Conservation (phyloP, 92 coral and sea anemone genomes). For the Parazoanthus darwini region DNA sequence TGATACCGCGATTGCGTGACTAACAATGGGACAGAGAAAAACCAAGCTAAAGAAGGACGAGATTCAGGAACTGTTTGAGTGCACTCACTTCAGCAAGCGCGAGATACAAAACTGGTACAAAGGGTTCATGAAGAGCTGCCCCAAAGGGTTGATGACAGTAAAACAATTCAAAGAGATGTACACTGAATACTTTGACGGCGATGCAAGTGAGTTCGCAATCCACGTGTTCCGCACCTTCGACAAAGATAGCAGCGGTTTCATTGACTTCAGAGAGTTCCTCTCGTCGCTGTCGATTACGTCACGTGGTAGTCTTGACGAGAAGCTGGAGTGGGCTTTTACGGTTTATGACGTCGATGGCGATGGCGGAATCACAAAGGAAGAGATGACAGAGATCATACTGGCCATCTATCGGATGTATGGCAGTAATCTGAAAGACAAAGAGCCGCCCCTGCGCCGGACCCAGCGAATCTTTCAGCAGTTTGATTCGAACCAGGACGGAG, state of each 20-base stretch:
- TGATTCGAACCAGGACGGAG: slow-evolving; percentile 81
- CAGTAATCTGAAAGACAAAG: slow-evolving; percentile 54
- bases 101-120: slow-evolving; percentile 96
- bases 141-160: slow-evolving; percentile 69
- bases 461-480: slow-evolving; percentile 80
- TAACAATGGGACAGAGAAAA: slow-evolving; percentile 79
- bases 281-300: slow-evolving; percentile 87
- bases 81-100: slow-evolving; percentile 74
- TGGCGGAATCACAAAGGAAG: slow-evolving; percentile 78
- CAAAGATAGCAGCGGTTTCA: slow-evolving; percentile 78
- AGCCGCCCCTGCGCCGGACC: slow-evolving; percentile 80
- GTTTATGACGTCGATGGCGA: slow-evolving; percentile 94
- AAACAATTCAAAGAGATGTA: slow-evolving; percentile 87
- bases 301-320: slow-evolving; percentile 90
- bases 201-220: slow-evolving; percentile 81
- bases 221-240: slow-evolving; percentile 97
- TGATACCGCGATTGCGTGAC: slow-evolving; percentile 6
- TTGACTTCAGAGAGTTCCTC: slow-evolving; percentile 95
- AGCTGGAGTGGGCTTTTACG: slow-evolving; percentile 93
- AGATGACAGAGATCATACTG: slow-evolving; percentile 82
- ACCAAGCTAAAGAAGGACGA: slow-evolving; percentile 80
- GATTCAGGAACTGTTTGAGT: slow-evolving; percentile 70
- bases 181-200: slow-evolving; percentile 91
- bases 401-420: slow-evolving; percentile 81
- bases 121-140: slow-evolving; percentile 94